Evolutionary conservation across 2,888 invertebrate genomes (phyloP), one percentile per base, ranked within the genome.

Genomic region (Hyles lineata): DNA sequence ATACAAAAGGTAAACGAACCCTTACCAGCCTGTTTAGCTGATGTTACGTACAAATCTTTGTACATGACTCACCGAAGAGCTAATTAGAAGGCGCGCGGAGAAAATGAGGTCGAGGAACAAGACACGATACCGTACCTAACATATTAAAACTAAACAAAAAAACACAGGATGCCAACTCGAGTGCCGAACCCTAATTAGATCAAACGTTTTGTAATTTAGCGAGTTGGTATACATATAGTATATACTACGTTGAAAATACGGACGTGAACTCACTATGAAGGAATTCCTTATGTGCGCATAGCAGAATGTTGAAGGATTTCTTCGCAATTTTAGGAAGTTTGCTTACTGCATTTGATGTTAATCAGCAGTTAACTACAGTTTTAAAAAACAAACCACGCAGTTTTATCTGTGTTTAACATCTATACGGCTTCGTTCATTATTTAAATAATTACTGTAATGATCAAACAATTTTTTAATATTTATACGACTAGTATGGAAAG

Each of bases 141-240:
- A 71, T 35, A 19, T 72, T 55, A 72, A 55, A 72, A 63, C 19
- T 25, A 29, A 11, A 63, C 43, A 52, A 70, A 73, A n/a, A 55
- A 75, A 63, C 67, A 32, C 70, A 63, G 72, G 59, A 67, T 74
- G 60, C 73, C 74, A 71, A 73, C 61, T 55, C 76, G 71, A 75
- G 74, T 74, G 70, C 70, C 74, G 75, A 79, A 78, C 78, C 77
- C 76, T 83, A 84, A 84, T 84, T 79, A 84, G 82, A 82, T 86
- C 80, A 80, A 79, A 80, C 78, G 76, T 74, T 77, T 77, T 75
- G 76, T 74, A 75, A 79, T 77, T 72, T 67, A 59, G 71, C 23
- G 43, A 19, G 21, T 25, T 50, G 69, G 52, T 50, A 50, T 50
- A 50, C 8, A 29, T 62, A 32, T 3, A 32, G 32, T 32, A 17